Percentiles rank a stretch among this genome's conserved stretches.
phyloP scores from a whole-genome alignment of 2,888 invertebrate genomes.

The Scaptomyza tumidula region DNA sequence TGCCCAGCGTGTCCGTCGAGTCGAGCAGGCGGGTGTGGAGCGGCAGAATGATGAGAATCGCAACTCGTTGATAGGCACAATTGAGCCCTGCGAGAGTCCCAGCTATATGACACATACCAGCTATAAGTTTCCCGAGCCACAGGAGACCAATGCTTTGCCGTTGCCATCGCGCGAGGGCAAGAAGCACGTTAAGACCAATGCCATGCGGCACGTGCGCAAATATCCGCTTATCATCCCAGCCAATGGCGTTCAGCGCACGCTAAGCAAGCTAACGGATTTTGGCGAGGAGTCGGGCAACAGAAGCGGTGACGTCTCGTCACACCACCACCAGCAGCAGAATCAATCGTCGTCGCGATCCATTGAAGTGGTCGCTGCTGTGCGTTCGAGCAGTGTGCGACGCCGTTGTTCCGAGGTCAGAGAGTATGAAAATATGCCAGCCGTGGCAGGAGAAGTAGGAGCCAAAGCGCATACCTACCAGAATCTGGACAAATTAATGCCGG shows the following conservation, averaged over 20 bases:
- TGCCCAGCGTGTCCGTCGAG: constrained; percentile 74
- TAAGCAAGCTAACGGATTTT: constrained; percentile 86
- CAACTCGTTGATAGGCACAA: constrained; percentile 49
- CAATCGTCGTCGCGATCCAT: constrained; percentile 41
- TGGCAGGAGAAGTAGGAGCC: constrained; percentile 18
- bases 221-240: constrained; percentile 92
- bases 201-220: constrained; percentile 91
- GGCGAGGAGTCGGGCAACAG: constrained; percentile 35
- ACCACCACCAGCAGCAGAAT: constrained; percentile 29
- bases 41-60: constrained; percentile 53
- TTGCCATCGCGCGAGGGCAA: constrained; percentile 90
- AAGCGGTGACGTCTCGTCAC: constrained; percentile 20
- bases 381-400: constrained; percentile 60
- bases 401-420: constrained; percentile 54
- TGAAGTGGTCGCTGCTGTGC: constrained; percentile 77
- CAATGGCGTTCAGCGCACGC: constrained; percentile 87
- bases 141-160: constrained; percentile 88
- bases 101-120: constrained; percentile 83
- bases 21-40: constrained; percentile 56
- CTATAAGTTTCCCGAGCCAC: constrained; percentile 81
- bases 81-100: constrained; percentile 83
- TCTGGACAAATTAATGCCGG: constrained; percentile 62
- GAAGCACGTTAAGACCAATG: constrained; percentile 86
- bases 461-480: constrained; percentile 79
- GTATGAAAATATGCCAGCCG: constrained; percentile 70